Evolutionary conservation across 2,888 invertebrate species (phyloP).

Genomic region (Andrena dorsata): DNA sequence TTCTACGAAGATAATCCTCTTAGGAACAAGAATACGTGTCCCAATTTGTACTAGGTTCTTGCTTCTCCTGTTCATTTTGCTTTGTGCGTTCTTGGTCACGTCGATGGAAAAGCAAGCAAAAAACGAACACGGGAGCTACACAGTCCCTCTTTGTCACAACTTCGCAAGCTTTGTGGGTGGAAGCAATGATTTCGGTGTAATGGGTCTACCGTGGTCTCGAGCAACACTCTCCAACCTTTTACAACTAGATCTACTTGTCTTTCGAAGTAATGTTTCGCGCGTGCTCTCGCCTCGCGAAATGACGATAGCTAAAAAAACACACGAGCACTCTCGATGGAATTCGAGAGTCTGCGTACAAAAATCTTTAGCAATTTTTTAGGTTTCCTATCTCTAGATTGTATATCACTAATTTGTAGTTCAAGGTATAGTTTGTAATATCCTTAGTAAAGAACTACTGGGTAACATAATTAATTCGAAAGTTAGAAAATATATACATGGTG

Average conservation of each 20-base stretch:
- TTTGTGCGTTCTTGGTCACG: slow-evolving; percentile 28
- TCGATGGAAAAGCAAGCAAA: slow-evolving; percentile 36
- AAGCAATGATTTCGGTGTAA: slow-evolving; percentile 45
- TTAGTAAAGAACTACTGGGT: too few species aligned
- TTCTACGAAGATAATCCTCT: slow-evolving; percentile 34
- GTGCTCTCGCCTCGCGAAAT: background rate
- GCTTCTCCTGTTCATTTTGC: slow-evolving; percentile 31
- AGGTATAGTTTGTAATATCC: too few species aligned
- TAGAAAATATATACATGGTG: too few species aligned
- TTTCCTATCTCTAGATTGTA: too few species aligned
- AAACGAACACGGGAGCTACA: slow-evolving; percentile 14
- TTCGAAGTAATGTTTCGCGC: background rate
- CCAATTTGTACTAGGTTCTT: slow-evolving; percentile 49
- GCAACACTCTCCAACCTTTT: slow-evolving; percentile 28
- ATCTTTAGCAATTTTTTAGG: too few species aligned
- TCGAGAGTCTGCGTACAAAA: too few species aligned
- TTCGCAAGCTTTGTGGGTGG: slow-evolving; percentile 37
- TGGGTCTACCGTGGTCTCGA: slow-evolving; percentile 32
- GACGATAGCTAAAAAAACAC: slow-evolving; percentile 8
- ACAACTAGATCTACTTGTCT: slow-evolving; percentile 9
- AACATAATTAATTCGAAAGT: too few species aligned
- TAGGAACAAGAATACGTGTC: slow-evolving; percentile 32
- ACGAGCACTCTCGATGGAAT: background rate
- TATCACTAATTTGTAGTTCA: too few species aligned
- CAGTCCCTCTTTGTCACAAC: slow-evolving; percentile 36